Conservation (phyloP, 2,888 invertebrate species). For the Torymus texanus region DNA sequence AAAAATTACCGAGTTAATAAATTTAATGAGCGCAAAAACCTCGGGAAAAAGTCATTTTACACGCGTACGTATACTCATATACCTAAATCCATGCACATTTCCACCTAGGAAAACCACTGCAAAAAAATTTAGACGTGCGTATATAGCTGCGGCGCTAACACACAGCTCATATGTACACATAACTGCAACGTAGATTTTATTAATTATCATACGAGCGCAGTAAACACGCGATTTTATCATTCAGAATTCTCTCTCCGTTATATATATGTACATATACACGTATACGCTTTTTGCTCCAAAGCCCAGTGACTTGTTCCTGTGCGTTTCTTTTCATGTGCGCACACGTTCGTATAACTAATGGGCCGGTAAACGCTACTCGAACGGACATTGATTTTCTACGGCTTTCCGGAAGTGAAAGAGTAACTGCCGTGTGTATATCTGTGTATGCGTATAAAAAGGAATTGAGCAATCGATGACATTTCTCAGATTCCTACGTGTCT, state of each 20-base stretch:
- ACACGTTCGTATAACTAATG: conserved; percentile 1
- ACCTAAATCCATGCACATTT: too few species aligned
- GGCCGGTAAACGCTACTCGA: conserved; percentile 12
- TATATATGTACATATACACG: not conserved
- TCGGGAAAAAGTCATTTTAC: too few species aligned
- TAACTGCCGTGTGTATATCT: not conserved
- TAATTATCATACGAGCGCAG: conserved; percentile 40
- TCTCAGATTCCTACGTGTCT: too few species aligned
- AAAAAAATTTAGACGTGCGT: not conserved
- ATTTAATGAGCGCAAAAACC: too few species aligned
- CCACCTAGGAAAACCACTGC: not conserved
- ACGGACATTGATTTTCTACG: conserved; percentile 28
- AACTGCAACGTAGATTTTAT: conserved; percentile 26
- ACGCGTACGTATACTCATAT: too few species aligned
- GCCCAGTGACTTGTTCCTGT: not conserved
- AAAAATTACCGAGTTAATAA: too few species aligned
- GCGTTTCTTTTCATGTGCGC: not conserved
- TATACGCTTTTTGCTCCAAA: not conserved
- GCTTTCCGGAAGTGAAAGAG: conserved; percentile 40
- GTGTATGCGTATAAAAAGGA: too few species aligned
- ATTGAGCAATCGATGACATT: too few species aligned
- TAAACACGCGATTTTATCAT: conserved; percentile 54
- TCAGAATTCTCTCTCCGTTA: conserved; percentile 5
- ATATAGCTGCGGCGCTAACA: not conserved
- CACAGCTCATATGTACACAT: not conserved